These are phyloP conservation scores for Protobothrops mucrosquamatus DNA, from an alignment of 2,113 vertebrate species.

Conservation along the genomic window DNA sequence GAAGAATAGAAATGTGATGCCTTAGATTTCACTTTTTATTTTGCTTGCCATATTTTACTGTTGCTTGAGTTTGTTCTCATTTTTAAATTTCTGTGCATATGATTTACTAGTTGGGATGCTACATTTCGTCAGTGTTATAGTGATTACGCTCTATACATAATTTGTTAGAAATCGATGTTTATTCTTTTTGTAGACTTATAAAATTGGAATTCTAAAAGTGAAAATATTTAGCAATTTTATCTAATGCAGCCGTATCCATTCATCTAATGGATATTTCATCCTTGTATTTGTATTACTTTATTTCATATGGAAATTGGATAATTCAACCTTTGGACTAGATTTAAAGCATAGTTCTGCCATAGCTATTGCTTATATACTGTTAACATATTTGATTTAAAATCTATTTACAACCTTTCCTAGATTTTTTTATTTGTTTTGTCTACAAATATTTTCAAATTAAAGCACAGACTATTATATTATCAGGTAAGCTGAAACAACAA, in stretches of 20 bases:
- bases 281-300: not conserved
- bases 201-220: conserved; percentile 74
- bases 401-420: not conserved
- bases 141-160: conserved; percentile 80
- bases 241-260: not conserved
- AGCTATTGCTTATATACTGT: not conserved
- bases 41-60: conserved; percentile 54
- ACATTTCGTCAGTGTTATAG: conserved; percentile 87
- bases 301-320: not conserved
- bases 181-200: conserved; percentile 78
- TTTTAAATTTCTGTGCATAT: conserved; percentile 75
- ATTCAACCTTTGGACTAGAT: not conserved
- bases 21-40: conserved; percentile 18
- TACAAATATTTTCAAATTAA: not conserved
- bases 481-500: not conserved
- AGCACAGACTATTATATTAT: not conserved
- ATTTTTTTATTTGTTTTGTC: not conserved
- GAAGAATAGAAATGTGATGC: not conserved
- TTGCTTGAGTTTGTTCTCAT: conserved; percentile 70
- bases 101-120: conserved; percentile 78
- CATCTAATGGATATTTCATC: not conserved
- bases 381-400: not conserved
- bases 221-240: conserved; percentile 57
- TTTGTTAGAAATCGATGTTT: conserved; percentile 84
- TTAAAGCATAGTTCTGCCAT: not conserved